These are phyloP conservation scores for Dendrocincla tyrannina DNA, from an alignment of 2,797 vertebrate genomes.

Conservation along the genomic window DNA sequence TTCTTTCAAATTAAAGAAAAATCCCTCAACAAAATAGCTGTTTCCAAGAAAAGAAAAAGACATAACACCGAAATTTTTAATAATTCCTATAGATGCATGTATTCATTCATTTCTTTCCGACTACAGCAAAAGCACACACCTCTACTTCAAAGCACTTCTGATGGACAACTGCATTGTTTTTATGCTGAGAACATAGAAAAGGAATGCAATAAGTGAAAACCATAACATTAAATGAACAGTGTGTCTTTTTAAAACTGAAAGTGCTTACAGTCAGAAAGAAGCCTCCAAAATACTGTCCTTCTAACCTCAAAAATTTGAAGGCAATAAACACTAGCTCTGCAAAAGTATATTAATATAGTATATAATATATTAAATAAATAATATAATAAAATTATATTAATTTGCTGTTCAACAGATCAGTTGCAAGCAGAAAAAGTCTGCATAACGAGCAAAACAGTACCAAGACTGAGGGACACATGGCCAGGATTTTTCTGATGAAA, in stretches of 20 bases:
- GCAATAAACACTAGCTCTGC: not conserved
- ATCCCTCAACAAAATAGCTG: fast-evolving
- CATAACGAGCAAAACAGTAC: not conserved
- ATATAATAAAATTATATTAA: not conserved
- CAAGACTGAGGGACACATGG: fast-evolving
- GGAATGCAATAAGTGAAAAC: not conserved
- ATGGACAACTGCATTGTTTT: not conserved
- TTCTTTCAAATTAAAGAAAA: not conserved
- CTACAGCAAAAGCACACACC: not conserved
- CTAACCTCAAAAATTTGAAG: not conserved
- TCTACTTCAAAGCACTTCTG: not conserved
- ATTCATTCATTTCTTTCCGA: not conserved
- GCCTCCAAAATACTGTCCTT: not conserved
- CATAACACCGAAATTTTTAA: not conserved
- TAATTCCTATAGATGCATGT: not conserved
- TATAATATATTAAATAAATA: too few relatives aligned
- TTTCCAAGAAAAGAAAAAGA: not conserved
- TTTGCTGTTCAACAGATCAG: not conserved
- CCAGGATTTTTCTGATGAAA: not conserved
- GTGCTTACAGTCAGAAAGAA: not conserved
- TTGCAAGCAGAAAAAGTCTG: not conserved
- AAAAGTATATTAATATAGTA: not conserved
- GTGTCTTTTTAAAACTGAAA: not conserved
- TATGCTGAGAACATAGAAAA: not conserved
- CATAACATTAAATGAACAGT: not conserved